Conservation (phyloP, 2,797 vertebrate species). For the Rhinoraja longicauda region DNA sequence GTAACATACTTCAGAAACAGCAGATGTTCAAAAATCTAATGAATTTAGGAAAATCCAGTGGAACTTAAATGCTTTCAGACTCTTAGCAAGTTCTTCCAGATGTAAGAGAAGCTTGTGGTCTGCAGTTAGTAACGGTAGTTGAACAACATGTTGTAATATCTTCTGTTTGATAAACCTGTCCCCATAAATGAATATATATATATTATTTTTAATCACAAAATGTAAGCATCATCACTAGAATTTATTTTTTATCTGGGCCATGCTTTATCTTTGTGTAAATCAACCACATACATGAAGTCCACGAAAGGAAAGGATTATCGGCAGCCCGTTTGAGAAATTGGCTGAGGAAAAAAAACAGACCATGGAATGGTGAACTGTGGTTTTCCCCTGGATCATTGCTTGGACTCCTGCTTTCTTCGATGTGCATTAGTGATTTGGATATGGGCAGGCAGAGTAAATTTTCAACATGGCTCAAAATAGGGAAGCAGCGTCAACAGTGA, state of each 20-base stretch:
- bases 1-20: neutral
- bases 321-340: too few species aligned
- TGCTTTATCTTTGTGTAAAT: neutral
- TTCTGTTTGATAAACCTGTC: slow-evolving; percentile 1
- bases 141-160: neutral
- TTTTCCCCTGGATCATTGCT: too few species aligned
- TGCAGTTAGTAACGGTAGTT: neutral
- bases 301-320: too few species aligned
- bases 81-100: slow-evolving; percentile 22
- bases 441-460: too few species aligned
- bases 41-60: slow-evolving; percentile 24
- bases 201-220: neutral
- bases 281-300: neutral
- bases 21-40: slow-evolving; percentile 30
- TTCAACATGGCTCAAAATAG: too few species aligned
- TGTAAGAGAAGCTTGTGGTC: slow-evolving; percentile 19
- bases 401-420: too few species aligned
- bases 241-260: neutral
- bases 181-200: neutral
- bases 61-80: slow-evolving; percentile 38
- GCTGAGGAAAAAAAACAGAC: too few species aligned
- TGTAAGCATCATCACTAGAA: neutral
- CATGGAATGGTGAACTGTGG: too few species aligned
- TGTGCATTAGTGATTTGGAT: too few species aligned
- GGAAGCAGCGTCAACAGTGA: too few species aligned